A percentile compares a stretch with the other conserved stretches of the same genome.
Evolutionary conservation across 2,113 vertebrate genomes (phyloP).

Genomic region (Passer domesticus): DNA sequence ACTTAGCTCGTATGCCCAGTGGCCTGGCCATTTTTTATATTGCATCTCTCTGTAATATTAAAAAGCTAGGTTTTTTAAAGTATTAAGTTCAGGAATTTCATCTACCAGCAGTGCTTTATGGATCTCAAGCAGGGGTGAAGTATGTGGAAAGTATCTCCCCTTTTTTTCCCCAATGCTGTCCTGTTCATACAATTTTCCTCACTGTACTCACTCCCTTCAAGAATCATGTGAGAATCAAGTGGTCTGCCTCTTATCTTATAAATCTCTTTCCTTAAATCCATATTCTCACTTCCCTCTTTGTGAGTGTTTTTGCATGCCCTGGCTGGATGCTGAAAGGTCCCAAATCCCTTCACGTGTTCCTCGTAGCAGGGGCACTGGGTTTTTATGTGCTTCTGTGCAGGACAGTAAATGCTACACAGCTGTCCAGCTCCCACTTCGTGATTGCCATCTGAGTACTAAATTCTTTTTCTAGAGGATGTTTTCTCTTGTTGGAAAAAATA

Average conservation of each 20-base stretch:
- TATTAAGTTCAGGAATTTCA: not conserved
- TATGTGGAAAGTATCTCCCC: not conserved
- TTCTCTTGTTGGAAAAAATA: not conserved
- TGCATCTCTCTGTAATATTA: not conserved
- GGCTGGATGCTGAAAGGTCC: not conserved
- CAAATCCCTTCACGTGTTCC: not conserved
- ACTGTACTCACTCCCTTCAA: not conserved
- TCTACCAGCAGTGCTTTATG: not conserved
- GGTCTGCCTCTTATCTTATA: not conserved
- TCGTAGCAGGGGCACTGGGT: not conserved
- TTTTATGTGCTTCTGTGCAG: not conserved
- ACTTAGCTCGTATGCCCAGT: not conserved
- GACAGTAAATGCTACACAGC: not conserved
- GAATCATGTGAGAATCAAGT: not conserved
- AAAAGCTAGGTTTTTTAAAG: not conserved
- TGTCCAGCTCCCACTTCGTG: not conserved
- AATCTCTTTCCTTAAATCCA: not conserved
- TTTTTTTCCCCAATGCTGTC: not conserved
- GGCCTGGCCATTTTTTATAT: not conserved
- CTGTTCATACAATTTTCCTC: not conserved
- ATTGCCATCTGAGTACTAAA: not conserved
- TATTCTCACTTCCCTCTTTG: not conserved
- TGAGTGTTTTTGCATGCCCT: not conserved
- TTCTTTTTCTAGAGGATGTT: not conserved
- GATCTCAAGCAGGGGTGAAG: accelerated